Conservation (phyloP, 1,140 invertebrate genomes). For the Paraescarpia echinospica region DNA sequence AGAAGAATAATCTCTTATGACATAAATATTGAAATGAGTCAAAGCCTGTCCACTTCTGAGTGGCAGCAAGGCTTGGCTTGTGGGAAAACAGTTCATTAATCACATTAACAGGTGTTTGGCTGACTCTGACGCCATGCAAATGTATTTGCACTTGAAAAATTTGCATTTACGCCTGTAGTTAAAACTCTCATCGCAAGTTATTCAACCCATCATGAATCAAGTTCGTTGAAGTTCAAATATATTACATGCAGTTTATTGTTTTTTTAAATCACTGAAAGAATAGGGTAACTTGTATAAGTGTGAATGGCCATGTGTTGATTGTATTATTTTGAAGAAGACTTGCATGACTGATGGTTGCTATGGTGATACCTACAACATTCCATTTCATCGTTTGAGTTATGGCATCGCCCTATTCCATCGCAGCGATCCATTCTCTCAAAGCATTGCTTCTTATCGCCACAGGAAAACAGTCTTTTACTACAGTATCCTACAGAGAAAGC, state of each 20-base stretch:
- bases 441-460: slow-evolving; percentile 40
- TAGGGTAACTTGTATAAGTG: too few species aligned
- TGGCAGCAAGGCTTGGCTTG: not conserved
- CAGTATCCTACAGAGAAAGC: not conserved
- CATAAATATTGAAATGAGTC: too few species aligned
- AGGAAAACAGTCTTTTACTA: not conserved
- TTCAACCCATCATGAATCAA: too few species aligned
- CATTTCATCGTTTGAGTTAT: slow-evolving; percentile 55
- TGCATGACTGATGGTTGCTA: not conserved
- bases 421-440: slow-evolving; percentile 53
- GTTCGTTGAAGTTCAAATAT: too few species aligned
- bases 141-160: too few species aligned
- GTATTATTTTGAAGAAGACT: too few species aligned
- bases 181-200: too few species aligned
- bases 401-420: slow-evolving; percentile 54
- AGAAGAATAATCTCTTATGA: not conserved
- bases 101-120: not conserved
- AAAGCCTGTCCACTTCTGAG: not conserved
- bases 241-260: too few species aligned
- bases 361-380: slow-evolving; percentile 51
- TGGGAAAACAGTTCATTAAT: not conserved
- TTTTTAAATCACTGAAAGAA: too few species aligned
- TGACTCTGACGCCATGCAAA: not conserved
- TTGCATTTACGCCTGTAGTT: too few species aligned
- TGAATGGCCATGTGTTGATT: too few species aligned